phyloP scores from a whole-genome alignment of 2,797 vertebrate species.

The Squalus acanthias region DNA sequence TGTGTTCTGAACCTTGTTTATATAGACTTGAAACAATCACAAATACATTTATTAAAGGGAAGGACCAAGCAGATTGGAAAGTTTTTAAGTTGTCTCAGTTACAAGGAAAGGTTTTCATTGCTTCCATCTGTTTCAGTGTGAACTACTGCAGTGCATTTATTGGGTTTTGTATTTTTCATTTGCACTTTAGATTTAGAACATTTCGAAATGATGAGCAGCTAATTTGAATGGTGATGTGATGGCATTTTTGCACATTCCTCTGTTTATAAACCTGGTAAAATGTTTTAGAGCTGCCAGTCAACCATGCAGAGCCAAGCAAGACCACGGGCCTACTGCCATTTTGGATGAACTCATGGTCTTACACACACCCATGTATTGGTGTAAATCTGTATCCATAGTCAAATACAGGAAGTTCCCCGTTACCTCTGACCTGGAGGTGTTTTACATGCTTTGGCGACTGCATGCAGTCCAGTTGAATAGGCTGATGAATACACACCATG shows the following conservation, averaged over 20 bases:
- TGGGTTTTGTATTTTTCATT: not conserved
- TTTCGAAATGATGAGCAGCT: not conserved
- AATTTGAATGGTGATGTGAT: not conserved
- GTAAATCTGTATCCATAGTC: not conserved
- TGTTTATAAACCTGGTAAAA: not conserved
- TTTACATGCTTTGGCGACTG: not conserved
- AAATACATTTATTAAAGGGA: not conserved
- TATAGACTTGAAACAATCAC: not conserved
- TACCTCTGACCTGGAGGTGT: not conserved
- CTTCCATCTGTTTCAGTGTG: not conserved
- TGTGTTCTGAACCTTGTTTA: not conserved
- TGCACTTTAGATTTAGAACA: not conserved
- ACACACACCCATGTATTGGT: not conserved
- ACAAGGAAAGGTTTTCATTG: not conserved
- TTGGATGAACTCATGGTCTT: not conserved
- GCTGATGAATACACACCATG: not conserved
- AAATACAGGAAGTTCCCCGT: not conserved
- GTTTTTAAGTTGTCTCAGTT: not conserved
- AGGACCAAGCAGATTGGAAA: not conserved
- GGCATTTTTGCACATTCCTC: not conserved
- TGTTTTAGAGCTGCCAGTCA: not conserved
- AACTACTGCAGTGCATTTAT: not conserved
- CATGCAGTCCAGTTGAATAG: not conserved
- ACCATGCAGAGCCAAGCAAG: not conserved
- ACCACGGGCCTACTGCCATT: not conserved